A percentile compares a stretch with the other conserved stretches of the same genome.
Evolutionary conservation across 1,140 invertebrate species (phyloP).

Genomic region (Drusus annulatus): DNA sequence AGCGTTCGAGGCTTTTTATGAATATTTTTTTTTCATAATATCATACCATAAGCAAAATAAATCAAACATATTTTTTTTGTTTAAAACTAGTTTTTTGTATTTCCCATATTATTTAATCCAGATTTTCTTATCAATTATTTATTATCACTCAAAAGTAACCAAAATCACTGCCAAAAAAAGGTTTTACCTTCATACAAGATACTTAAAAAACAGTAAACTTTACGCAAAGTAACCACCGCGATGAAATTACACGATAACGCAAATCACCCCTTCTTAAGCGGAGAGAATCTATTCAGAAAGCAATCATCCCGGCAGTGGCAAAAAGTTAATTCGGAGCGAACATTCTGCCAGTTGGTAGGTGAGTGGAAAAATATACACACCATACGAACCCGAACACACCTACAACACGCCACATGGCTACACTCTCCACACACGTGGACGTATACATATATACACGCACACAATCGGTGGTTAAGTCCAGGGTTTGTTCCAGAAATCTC

Average conservation of each 20-base stretch:
- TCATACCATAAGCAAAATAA: no score
- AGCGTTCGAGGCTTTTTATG: no score
- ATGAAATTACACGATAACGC: conserved; percentile 35
- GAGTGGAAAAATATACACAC: conserved; percentile 28
- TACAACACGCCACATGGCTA: not conserved
- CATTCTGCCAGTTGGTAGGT: not conserved
- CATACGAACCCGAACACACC: not conserved
- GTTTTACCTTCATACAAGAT: not conserved
- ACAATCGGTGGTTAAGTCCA: conserved; percentile 54
- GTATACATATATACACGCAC: conserved; percentile 40
- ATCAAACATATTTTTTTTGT: no score
- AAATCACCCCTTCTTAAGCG: conserved; percentile 38
- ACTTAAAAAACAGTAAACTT: conserved; percentile 30
- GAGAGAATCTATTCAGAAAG: conserved; percentile 46
- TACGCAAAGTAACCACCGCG: conserved; percentile 29
- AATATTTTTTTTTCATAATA: no score
- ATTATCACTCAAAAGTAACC: no score
- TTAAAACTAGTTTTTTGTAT: no score
- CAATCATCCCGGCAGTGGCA: conserved; percentile 48
- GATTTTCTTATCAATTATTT: no score
- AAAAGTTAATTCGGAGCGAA: conserved; percentile 49
- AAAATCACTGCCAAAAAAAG: not conserved
- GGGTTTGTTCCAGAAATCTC: conserved; percentile 29
- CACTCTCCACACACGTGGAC: not conserved
- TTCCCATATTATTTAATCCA: no score